These are phyloP conservation scores for Chrysogorgia sp. DNA, from an alignment of 92 coral and sea anemone species.

Conservation along the genomic window DNA sequence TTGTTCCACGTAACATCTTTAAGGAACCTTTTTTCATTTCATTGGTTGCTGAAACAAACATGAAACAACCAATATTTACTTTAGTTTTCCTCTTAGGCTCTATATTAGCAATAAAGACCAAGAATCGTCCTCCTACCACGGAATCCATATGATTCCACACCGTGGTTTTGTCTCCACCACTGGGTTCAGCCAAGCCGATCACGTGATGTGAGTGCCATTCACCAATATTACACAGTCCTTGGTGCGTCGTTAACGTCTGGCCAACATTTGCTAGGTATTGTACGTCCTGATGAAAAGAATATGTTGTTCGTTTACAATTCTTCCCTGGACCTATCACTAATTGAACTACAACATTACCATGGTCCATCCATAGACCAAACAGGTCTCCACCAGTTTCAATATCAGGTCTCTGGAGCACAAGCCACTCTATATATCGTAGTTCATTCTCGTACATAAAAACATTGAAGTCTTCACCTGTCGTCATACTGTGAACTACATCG, in stretches of 20 bases:
- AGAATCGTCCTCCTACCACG: conserved; percentile 65
- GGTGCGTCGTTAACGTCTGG: conserved; percentile 50
- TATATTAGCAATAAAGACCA: conserved; percentile 74
- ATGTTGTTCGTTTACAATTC: background rate
- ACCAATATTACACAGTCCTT: conserved; percentile 31
- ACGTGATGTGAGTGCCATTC: conserved; percentile 1
- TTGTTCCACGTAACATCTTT: background rate
- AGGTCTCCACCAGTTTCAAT: conserved; percentile 83
- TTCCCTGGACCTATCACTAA: conserved; percentile 27
- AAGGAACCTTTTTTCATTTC: conserved; percentile 9
- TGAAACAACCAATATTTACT: conserved; percentile 16
- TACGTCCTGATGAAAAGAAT: conserved; percentile 73
- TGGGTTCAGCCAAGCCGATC: conserved; percentile 60
- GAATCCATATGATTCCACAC: conserved; percentile 56
- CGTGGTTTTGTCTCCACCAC: conserved; percentile 73
- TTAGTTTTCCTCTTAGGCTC: background rate
- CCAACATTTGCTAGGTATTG: conserved; percentile 73
- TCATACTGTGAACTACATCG: background rate
- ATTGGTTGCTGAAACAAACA: conserved; percentile 3
- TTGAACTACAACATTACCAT: conserved; percentile 42
- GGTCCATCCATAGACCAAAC: conserved; percentile 72
- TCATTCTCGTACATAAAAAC: conserved; percentile 27
- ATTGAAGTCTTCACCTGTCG: background rate
- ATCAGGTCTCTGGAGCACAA: conserved; percentile 48
- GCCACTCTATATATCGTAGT: conserved; percentile 10